Conservation (phyloP, 2,113 vertebrate genomes). For the Prolemur simus region DNA sequence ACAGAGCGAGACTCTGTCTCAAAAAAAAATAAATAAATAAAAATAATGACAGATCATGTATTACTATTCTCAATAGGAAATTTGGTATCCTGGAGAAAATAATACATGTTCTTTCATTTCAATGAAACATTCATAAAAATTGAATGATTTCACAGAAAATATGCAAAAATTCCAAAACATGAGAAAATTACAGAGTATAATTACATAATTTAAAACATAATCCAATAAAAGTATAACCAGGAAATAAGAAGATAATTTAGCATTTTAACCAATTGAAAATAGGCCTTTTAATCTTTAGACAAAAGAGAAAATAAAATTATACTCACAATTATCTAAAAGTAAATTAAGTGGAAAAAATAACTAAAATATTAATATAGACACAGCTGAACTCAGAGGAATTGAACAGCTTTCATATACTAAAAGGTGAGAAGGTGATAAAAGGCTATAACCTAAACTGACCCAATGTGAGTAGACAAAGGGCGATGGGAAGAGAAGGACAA, state of each 20-base stretch:
- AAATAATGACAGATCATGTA: neutral
- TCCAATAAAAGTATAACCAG: neutral
- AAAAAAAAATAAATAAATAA: too few species aligned
- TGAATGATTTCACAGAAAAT: neutral
- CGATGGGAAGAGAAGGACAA: fast-evolving
- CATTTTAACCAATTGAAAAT: slow-evolving; percentile 10
- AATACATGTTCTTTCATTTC: neutral
- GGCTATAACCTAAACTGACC: too few species aligned
- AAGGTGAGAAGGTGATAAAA: neutral
- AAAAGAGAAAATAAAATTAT: neutral
- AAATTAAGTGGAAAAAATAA: neutral
- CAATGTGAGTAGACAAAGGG: fast-evolving
- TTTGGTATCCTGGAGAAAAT: neutral
- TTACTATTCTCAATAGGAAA: neutral
- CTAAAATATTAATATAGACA: neutral
- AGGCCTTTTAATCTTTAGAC: neutral
- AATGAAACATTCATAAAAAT: neutral
- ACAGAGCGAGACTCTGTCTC: too few species aligned
- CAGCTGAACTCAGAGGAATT: neutral
- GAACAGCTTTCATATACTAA: neutral
- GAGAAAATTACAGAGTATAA: neutral
- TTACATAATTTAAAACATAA: slow-evolving; percentile 9
- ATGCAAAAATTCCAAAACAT: neutral
- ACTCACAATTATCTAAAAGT: neutral
- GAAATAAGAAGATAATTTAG: neutral